Percentiles rank a stretch among this genome's conserved stretches.
These are phyloP conservation scores for Odontophorus gujanensis DNA, from an alignment of 2,113 vertebrate species.

Conservation along the genomic window DNA sequence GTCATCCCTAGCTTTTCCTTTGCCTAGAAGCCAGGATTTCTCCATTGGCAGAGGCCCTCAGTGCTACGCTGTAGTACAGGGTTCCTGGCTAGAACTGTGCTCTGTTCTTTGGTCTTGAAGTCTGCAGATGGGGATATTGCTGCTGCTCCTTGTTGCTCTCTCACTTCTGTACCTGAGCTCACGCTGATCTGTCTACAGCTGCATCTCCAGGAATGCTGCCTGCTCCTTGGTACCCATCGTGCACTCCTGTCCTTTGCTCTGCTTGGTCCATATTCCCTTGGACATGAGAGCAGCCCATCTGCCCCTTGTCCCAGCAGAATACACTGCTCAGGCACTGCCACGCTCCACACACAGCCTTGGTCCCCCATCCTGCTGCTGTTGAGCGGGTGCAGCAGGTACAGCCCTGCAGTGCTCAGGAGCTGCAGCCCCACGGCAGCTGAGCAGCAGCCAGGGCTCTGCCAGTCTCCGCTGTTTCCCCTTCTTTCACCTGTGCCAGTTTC, in stretches of 20 bases:
- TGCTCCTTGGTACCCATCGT: background rate
- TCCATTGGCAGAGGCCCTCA: background rate
- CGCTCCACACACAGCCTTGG: background rate
- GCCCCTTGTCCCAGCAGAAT: background rate
- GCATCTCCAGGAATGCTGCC: slow-evolving; percentile 13
- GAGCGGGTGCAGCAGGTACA: background rate
- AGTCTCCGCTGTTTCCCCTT: no score
- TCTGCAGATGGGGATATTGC: background rate
- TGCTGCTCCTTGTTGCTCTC: slow-evolving; percentile 60
- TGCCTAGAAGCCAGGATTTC: background rate
- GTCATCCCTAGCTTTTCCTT: background rate
- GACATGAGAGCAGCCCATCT: background rate
- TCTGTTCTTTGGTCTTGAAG: rapidly evolving
- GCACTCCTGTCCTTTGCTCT: background rate
- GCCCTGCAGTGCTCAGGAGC: background rate
- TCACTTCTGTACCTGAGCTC: slow-evolving; percentile 32
- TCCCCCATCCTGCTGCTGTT: background rate
- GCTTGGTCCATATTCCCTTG: background rate
- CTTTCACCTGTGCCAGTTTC: no score
- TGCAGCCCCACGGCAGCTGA: background rate
- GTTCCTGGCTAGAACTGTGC: background rate
- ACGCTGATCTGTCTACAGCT: slow-evolving; percentile 13
- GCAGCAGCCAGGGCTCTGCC: no score
- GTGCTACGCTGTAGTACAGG: background rate
- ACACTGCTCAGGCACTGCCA: background rate